Conservation (phyloP, 2,888 invertebrate species). For the Drosophila flavopinicola region DNA sequence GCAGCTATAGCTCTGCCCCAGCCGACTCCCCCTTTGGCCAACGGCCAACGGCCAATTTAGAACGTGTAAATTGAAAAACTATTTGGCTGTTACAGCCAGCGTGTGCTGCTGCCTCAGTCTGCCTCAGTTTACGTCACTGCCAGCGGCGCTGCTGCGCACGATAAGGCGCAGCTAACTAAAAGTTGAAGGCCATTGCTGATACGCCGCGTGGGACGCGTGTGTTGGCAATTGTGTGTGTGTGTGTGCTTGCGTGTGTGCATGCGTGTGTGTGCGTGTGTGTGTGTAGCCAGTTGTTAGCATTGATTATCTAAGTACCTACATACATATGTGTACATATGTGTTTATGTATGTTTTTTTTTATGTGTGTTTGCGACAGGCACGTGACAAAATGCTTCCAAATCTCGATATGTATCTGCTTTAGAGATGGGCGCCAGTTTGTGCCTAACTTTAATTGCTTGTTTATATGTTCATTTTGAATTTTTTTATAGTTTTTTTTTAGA, state of each 20-base stretch:
- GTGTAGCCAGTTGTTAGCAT: slow-evolving; percentile 64
- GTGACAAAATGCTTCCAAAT: slow-evolving; percentile 59
- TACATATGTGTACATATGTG: slow-evolving; percentile 11
- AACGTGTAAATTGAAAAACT: slow-evolving; percentile 81
- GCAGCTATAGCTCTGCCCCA: not conserved
- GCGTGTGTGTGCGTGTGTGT: slow-evolving; percentile 22
- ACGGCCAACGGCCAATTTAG: slow-evolving; percentile 61
- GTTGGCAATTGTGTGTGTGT: slow-evolving; percentile 24
- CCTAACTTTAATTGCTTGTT: not conserved
- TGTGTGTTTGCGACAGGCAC: slow-evolving; percentile 52
- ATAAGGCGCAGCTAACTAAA: slow-evolving; percentile 76
- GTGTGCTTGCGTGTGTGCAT: slow-evolving; percentile 20
- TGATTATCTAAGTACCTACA: slow-evolving; percentile 67
- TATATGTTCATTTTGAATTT: not conserved
- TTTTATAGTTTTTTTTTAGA: not conserved
- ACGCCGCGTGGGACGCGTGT: slow-evolving; percentile 73
- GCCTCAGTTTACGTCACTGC: slow-evolving; percentile 26
- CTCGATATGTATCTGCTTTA: slow-evolving; percentile 56
- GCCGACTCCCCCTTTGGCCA: not conserved
- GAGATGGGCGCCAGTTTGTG: not conserved
- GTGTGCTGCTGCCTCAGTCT: slow-evolving; percentile 4
- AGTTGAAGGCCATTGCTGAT: slow-evolving; percentile 82
- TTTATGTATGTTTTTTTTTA: not conserved
- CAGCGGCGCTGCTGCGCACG: slow-evolving; percentile 67
- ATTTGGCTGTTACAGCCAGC: slow-evolving; percentile 68